Conservation (phyloP, 2,113 vertebrate genomes). For the Dasyurus viverrinus region DNA sequence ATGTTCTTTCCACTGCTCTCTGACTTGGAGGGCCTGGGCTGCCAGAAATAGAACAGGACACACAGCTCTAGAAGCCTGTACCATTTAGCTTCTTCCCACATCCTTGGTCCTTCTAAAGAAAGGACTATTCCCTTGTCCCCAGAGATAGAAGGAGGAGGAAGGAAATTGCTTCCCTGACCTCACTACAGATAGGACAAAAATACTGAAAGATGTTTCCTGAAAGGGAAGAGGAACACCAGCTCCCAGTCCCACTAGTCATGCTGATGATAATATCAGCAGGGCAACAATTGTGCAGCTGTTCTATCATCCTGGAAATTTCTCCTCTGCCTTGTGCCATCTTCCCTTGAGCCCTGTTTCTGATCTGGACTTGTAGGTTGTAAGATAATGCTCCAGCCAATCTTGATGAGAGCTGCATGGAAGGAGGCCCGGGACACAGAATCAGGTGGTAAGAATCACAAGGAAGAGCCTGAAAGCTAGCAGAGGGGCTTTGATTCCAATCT, state of each 20-base stretch:
- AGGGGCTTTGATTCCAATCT: not conserved
- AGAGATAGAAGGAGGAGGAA: not conserved
- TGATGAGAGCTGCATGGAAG: not conserved
- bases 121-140: constrained; percentile 1
- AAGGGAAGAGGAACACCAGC: not conserved
- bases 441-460: not conserved
- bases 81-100: not conserved
- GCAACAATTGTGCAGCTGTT: not conserved
- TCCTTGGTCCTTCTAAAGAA: not conserved
- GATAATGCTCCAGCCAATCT: not conserved
- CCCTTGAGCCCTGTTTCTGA: not conserved
- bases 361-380: not conserved
- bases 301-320: not conserved
- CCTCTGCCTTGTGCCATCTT: not conserved
- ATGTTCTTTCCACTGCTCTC: not conserved
- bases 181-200: not conserved
- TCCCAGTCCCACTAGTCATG: not conserved
- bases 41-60: not conserved
- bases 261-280: not conserved
- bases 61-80: not conserved
- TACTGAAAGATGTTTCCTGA: not conserved
- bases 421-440: not conserved
- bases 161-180: constrained; percentile 2
- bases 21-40: not conserved
- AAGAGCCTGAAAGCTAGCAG: not conserved